Evolutionary conservation across 2,113 vertebrate genomes (phyloP).

Genomic region (Mobula birostris): DNA sequence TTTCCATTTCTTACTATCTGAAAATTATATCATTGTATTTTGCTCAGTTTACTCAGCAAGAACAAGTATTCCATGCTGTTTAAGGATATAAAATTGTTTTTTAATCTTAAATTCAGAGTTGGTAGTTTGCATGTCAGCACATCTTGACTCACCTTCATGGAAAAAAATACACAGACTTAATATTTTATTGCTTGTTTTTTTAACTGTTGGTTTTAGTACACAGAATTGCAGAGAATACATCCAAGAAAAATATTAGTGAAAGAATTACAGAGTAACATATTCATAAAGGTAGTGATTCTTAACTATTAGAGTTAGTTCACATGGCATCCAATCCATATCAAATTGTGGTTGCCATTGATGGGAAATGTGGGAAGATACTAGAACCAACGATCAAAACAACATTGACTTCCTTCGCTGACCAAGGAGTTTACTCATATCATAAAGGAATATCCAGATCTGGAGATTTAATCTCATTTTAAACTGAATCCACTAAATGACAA

Average conservation of each 20-base stretch:
- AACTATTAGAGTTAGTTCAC: neutral
- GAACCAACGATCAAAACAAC: neutral
- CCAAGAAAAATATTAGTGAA: neutral
- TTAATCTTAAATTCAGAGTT: neutral
- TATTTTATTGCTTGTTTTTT: neutral
- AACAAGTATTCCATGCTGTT: neutral
- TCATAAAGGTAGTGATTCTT: neutral
- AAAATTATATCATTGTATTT: neutral
- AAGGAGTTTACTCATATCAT: neutral
- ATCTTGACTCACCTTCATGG: neutral
- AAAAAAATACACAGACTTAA: neutral
- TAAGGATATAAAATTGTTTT: neutral
- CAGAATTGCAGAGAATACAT: neutral
- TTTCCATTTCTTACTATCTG: neutral
- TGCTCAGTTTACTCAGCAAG: neutral
- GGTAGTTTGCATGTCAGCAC: neutral
- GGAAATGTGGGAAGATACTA: neutral
- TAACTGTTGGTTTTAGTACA: constrained; percentile 2
- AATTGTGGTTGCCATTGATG: neutral
- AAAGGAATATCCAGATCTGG: neutral
- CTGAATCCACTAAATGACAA: neutral
- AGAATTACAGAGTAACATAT: constrained; percentile 15
- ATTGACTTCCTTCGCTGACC: neutral
- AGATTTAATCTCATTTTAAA: neutral
- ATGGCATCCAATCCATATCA: neutral